Conservation (phyloP, 2,888 invertebrate species). For the Lumbricus terrestris region DNA sequence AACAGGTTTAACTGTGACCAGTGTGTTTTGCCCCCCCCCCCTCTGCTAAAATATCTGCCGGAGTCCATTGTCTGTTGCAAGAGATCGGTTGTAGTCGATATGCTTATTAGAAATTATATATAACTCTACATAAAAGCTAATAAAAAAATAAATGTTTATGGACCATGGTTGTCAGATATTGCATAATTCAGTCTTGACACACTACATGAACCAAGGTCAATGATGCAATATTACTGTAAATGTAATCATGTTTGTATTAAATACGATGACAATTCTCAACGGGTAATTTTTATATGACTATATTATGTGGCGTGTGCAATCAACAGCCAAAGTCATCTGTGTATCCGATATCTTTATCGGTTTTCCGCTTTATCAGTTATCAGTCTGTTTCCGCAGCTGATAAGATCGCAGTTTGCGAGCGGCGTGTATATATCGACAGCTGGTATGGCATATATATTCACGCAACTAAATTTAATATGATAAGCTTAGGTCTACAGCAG, state of each 20-base stretch:
- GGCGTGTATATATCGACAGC: not conserved
- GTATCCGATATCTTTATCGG: not conserved
- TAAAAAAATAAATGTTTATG: not conserved
- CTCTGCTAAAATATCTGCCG: no score
- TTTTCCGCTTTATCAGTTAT: not conserved
- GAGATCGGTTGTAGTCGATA: not conserved
- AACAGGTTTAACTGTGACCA: no score
- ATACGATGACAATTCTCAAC: not conserved
- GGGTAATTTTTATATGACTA: not conserved
- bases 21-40: no score
- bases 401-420: not conserved
- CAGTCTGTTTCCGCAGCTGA: not conserved
- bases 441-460: not conserved
- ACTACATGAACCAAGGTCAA: not conserved
- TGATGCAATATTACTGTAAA: not conserved
- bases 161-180: not conserved
- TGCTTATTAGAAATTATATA: not conserved
- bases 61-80: not conserved
- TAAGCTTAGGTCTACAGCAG: no score
- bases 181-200: not conserved
- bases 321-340: not conserved
- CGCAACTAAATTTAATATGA: no score
- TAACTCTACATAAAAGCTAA: no score
- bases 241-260: not conserved
- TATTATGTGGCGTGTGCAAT: not conserved